These are phyloP conservation scores for Trypoxylon attenuatum DNA, from an alignment of 2,888 invertebrate genomes.

Conservation along the genomic window DNA sequence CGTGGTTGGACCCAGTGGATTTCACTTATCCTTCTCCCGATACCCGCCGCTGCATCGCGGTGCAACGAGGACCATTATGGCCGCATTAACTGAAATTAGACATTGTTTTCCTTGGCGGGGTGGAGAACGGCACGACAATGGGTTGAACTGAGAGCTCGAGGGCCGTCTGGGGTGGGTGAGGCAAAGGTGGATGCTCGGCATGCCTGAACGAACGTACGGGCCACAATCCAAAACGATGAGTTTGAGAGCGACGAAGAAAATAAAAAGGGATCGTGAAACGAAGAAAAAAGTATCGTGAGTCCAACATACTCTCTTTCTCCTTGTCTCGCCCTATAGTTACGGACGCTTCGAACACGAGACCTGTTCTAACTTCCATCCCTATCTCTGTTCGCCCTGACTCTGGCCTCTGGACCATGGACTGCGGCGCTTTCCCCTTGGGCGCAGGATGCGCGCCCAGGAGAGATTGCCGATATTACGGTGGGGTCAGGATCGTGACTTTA, in stretches of 20 bases:
- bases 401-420: constrained; percentile 9
- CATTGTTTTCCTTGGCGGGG: constrained; percentile 62
- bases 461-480: constrained; percentile 69
- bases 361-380: background rate
- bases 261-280: constrained; percentile 26
- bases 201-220: constrained; percentile 29
- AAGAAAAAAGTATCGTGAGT: constrained; percentile 44
- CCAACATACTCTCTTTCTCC: constrained; percentile 17
- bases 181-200: constrained; percentile 16
- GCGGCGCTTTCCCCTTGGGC: constrained; percentile 22
- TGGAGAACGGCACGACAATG: constrained; percentile 57
- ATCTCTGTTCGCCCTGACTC: constrained; percentile 18
- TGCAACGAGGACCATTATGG: constrained; percentile 61
- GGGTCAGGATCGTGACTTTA: constrained; percentile 73
- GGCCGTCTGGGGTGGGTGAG: constrained; percentile 16
- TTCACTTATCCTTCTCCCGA: constrained; percentile 56
- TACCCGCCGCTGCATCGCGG: constrained; percentile 25
- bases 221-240: constrained; percentile 41
- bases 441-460: constrained; percentile 46
- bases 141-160: background rate
- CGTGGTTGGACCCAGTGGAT: constrained; percentile 39
- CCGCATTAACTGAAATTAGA: constrained; percentile 68
- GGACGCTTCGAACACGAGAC: too few relatives aligned
- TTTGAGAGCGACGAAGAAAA: constrained; percentile 31
- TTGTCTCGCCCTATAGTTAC: constrained; percentile 19